phyloP scores from a whole-genome alignment of 1,140 invertebrate genomes.

The Glossosoma conforme region DNA sequence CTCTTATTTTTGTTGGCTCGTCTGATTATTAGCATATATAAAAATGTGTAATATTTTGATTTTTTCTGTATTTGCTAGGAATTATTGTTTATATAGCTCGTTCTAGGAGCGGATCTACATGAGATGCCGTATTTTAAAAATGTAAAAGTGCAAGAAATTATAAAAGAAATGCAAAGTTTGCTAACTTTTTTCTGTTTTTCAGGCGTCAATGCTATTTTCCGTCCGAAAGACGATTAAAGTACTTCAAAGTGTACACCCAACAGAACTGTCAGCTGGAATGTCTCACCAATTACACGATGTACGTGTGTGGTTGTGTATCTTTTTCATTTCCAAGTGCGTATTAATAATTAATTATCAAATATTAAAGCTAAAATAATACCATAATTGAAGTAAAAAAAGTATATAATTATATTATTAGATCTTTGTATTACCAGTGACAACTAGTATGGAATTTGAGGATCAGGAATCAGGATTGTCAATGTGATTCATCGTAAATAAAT shows the following conservation, averaged over 20 bases:
- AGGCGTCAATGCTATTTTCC: conserved; percentile 60
- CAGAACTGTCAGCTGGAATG: conserved; percentile 73
- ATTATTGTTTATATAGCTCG: too few species aligned
- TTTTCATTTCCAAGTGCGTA: conserved; percentile 63
- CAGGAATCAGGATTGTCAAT: too few species aligned
- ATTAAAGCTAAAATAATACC: not conserved
- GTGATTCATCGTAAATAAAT: too few species aligned
- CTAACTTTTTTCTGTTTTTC: conserved; percentile 23
- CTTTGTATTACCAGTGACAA: not conserved
- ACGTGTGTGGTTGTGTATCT: conserved; percentile 60
- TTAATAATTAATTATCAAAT: not conserved
- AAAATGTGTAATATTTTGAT: too few species aligned
- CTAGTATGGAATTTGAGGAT: too few species aligned
- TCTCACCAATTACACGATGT: conserved; percentile 64
- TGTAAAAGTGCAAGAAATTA: too few species aligned
- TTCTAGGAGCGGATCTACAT: too few species aligned
- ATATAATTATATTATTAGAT: not conserved
- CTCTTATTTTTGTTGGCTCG: too few species aligned
- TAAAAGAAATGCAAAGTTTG: too few species aligned
- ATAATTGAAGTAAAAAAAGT: not conserved
- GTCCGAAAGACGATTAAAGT: conserved; percentile 55
- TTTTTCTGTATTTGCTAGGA: too few species aligned
- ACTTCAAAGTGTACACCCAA: conserved; percentile 68
- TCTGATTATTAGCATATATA: too few species aligned
- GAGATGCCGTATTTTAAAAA: too few species aligned